Evolutionary conservation across 2,888 invertebrate genomes (phyloP).

Genomic region (Nineta flava): DNA sequence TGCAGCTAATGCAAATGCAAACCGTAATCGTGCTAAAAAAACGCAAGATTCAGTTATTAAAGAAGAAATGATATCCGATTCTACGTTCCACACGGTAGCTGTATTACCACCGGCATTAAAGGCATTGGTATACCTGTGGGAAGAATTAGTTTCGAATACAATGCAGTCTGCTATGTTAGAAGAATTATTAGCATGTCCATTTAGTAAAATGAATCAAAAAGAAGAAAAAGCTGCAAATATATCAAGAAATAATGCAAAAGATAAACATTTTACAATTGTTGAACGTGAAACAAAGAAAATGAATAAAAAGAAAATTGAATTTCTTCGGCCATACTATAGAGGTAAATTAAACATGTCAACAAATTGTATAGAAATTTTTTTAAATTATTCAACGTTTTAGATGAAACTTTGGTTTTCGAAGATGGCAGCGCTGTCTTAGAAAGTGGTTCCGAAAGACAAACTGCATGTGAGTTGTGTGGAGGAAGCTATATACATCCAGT

Average conservation of each 20-base stretch:
- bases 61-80: constrained; percentile 21
- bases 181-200: constrained; percentile 40
- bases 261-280: constrained; percentile 22
- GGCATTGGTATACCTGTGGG: constrained; percentile 80
- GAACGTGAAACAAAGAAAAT: constrained; percentile 34
- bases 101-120: constrained; percentile 77
- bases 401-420: constrained; percentile 14
- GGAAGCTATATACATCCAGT: constrained; percentile 61
- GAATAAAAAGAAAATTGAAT: constrained; percentile 35
- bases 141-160: constrained; percentile 56
- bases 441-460: constrained; percentile 18
- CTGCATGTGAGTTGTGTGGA: constrained; percentile 75
- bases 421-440: constrained; percentile 18
- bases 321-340: constrained; percentile 2
- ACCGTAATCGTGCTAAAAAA: constrained; percentile 40
- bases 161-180: constrained; percentile 50
- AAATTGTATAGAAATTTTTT: too few species aligned
- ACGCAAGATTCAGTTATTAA: constrained; percentile 19
- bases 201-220: constrained; percentile 17
- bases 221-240: constrained; percentile 18
- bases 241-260: constrained; percentile 24
- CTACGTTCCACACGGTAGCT: constrained; percentile 43
- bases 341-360: neutral
- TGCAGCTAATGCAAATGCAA: constrained; percentile 63
- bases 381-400: constrained; percentile 8